Evolutionary conservation across 2,888 invertebrate genomes (phyloP).

Genomic region (Steinernema scapterisci): DNA sequence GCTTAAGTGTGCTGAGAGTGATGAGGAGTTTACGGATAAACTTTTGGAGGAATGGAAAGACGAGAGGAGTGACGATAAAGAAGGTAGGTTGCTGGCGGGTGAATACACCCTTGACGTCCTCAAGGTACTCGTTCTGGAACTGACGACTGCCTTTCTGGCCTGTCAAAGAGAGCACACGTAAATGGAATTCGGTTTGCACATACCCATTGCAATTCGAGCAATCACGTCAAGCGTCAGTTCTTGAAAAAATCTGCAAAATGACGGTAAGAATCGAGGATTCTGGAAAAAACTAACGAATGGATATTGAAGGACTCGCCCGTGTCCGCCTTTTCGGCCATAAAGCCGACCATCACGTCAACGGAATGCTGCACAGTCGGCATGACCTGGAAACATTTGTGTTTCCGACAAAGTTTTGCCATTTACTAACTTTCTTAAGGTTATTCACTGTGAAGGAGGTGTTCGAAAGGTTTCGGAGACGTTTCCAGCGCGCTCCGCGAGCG

Average conservation of each 20-base stretch:
- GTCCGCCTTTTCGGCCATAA: slow-evolving; percentile 65
- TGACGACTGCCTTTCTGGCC: slow-evolving; percentile 39
- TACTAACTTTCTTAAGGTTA: slow-evolving; percentile 69
- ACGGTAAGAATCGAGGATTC: neutral
- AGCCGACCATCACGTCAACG: slow-evolving; percentile 67
- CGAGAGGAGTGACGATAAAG: slow-evolving; percentile 24
- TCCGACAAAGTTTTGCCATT: too few relatives aligned
- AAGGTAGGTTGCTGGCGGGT: neutral
- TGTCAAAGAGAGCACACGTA: neutral
- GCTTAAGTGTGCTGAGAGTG: neutral
- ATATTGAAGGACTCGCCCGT: slow-evolving; percentile 68
- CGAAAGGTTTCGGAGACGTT: slow-evolving; percentile 70
- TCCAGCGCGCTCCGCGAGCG: slow-evolving; percentile 71
- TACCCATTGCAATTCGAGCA: slow-evolving; percentile 70
- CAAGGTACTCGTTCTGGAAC: slow-evolving; percentile 33
- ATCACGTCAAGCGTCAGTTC: slow-evolving; percentile 72
- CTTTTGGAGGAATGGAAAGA: slow-evolving; percentile 33
- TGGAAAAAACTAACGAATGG: slow-evolving; percentile 61
- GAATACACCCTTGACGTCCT: neutral
- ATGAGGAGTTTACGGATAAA: neutral
- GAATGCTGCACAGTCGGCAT: slow-evolving; percentile 69
- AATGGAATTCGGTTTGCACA: slow-evolving; percentile 28
- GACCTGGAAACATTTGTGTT: slow-evolving; percentile 57
- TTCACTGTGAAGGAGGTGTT: slow-evolving; percentile 71
- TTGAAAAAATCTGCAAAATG: slow-evolving; percentile 65